These are phyloP conservation scores for Atta colombica DNA, from an alignment of 1,140 invertebrate species.

Conservation along the genomic window DNA sequence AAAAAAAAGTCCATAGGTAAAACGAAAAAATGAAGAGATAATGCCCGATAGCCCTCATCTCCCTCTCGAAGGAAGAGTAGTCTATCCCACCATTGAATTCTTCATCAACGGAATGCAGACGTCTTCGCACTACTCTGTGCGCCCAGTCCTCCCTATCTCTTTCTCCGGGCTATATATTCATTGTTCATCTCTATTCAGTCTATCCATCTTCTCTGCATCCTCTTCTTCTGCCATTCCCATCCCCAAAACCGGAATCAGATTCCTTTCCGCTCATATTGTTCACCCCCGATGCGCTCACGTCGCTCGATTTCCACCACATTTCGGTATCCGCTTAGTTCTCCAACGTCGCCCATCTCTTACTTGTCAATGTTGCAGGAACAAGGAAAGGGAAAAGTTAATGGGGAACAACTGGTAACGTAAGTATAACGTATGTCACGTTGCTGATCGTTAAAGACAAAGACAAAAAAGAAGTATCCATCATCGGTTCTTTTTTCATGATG, in stretches of 20 bases:
- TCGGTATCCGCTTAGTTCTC: background rate
- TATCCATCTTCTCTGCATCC: background rate
- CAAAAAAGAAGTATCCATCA: slow-evolving; percentile 4
- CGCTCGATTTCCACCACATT: slow-evolving; percentile 39
- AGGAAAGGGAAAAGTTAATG: background rate
- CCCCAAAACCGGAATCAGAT: slow-evolving; percentile 55
- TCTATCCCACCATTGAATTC: slow-evolving; percentile 76
- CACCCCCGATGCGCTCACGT: slow-evolving; percentile 8
- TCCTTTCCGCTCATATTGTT: slow-evolving; percentile 68
- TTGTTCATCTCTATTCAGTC: slow-evolving; percentile 33
- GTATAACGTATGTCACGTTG: background rate
- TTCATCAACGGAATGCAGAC: slow-evolving; percentile 75
- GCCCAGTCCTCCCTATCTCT: background rate
- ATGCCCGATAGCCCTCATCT: slow-evolving; percentile 58
- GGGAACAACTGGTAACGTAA: slow-evolving; percentile 14
- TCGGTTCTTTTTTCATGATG: slow-evolving; percentile 10
- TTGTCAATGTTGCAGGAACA: background rate
- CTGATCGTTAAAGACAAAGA: slow-evolving; percentile 3
- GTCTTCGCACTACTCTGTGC: slow-evolving; percentile 51
- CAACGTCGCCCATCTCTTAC: slow-evolving; percentile 12
- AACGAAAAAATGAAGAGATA: slow-evolving; percentile 75
- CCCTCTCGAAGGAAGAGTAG: slow-evolving; percentile 48
- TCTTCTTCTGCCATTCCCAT: slow-evolving; percentile 34
- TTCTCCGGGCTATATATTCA: background rate
- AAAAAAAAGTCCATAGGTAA: slow-evolving; percentile 44